phyloP scores from a whole-genome alignment of 2,888 invertebrate genomes.

The Heliconius sara region DNA sequence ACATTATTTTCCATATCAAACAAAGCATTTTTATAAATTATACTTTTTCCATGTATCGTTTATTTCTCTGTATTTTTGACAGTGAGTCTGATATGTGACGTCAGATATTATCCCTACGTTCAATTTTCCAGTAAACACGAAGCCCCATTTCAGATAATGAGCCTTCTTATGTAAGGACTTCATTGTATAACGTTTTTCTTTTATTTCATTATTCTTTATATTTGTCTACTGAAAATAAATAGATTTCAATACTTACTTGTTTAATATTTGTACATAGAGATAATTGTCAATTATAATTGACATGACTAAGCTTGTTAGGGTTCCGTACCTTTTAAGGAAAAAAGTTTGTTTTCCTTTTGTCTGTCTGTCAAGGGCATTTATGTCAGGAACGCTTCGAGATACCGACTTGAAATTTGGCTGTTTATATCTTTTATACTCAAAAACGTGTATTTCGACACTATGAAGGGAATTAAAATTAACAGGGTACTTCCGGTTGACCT shows the following conservation, averaged over 20 bases:
- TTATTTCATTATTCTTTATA: neutral
- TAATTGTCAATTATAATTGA: neutral
- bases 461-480: too few relatives aligned
- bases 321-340: too few relatives aligned
- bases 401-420: too few relatives aligned
- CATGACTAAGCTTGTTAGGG: neutral
- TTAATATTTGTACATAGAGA: neutral
- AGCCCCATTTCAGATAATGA: conserved; percentile 17
- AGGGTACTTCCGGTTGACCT: too few relatives aligned
- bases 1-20: too few relatives aligned
- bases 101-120: conserved; percentile 20
- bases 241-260: neutral
- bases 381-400: too few relatives aligned
- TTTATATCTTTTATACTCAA: too few relatives aligned
- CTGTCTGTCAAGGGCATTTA: too few relatives aligned
- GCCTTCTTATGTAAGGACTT: neutral
- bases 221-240: neutral
- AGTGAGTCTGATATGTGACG: conserved; percentile 34
- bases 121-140: conserved; percentile 34
- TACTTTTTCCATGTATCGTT: neutral
- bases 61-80: conserved; percentile 12
- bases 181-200: neutral
- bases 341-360: too few relatives aligned
- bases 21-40: neutral
- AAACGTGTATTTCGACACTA: too few relatives aligned